Evolutionary conservation across 2,888 invertebrate genomes (phyloP), one percentile per base, ranked within the genome.

Genomic region (Hoplodrina ambigua): DNA sequence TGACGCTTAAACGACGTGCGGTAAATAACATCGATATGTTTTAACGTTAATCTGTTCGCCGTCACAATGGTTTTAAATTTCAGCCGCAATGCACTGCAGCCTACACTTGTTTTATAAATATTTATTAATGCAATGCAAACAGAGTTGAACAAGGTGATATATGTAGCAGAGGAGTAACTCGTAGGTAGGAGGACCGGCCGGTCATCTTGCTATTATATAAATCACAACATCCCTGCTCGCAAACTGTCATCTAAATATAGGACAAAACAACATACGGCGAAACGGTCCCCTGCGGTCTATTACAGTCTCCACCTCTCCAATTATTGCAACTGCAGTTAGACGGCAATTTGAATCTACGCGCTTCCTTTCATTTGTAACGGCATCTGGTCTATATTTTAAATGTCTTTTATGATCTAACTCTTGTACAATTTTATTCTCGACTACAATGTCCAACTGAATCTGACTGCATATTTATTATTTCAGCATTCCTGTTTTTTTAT

Each of bases 311-410:
- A 88, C 87, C 88, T 89, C 88, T 87, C 79, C 91, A 91, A 92
- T 94, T 91, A 93, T 92, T 90, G 87, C 90, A 88, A 88, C 87
- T 92, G 91, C 91, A 91, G 89, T 83, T 87, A 89, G 76, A 80
- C 84, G 83, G 85, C 91, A 91, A 92, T 94, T 92, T 91, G 83
- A 88, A 92, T 91, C 88, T 89, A 87, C 82, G 84, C 80, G 88
- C 86, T 91, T 93, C 92, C 93, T 91, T 88, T 90, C 86, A 87
- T 86, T 87, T 75, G 83, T 84, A 85, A 85, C 63, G 77, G 56
- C 17, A 64, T 69, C 49, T 69, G 53, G n/a, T 52, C 60, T 60
- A 81, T 69, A 75, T 72, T 81, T 81, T 75, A 78, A 78, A 78
- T 64, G 73, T 70, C 62, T 73, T 67, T 68, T 17, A 54, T 61